These are phyloP conservation scores for Podiceps cristatus DNA, from an alignment of 2,113 vertebrate species.

Conservation along the genomic window DNA sequence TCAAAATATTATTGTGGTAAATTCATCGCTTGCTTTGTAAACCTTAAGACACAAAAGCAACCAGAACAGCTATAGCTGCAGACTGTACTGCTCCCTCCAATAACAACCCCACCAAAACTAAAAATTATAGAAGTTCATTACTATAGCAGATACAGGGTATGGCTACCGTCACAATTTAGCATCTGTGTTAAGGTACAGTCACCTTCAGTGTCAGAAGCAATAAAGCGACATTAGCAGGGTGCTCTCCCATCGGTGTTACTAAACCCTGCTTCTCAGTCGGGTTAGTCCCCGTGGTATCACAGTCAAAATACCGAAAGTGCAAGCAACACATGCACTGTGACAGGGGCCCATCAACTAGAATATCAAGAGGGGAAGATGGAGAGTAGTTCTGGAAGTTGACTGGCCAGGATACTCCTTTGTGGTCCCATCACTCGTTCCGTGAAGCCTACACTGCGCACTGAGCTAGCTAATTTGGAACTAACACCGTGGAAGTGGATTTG, in stretches of 20 bases:
- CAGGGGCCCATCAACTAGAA: too few relatives aligned
- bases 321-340: fast-evolving
- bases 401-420: not conserved
- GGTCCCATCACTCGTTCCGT: not conserved
- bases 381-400: not conserved
- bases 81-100: slow-evolving; percentile 11
- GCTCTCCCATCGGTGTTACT: not conserved
- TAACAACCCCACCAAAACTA: slow-evolving; percentile 21
- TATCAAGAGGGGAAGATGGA: not conserved
- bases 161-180: not conserved
- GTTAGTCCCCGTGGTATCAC: not conserved
- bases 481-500: not conserved
- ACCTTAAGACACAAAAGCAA: not conserved
- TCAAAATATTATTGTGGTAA: slow-evolving; percentile 22
- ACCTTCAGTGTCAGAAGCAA: not conserved
- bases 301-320: not conserved
- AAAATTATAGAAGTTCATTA: not conserved
- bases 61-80: not conserved
- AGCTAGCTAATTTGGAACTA: not conserved
- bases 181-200: not conserved
- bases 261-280: not conserved
- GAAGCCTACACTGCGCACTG: not conserved
- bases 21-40: not conserved
- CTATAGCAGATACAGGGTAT: not conserved
- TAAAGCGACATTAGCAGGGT: not conserved